Conservation (phyloP, 2,888 invertebrate species). For the Tiliacea citrago region DNA sequence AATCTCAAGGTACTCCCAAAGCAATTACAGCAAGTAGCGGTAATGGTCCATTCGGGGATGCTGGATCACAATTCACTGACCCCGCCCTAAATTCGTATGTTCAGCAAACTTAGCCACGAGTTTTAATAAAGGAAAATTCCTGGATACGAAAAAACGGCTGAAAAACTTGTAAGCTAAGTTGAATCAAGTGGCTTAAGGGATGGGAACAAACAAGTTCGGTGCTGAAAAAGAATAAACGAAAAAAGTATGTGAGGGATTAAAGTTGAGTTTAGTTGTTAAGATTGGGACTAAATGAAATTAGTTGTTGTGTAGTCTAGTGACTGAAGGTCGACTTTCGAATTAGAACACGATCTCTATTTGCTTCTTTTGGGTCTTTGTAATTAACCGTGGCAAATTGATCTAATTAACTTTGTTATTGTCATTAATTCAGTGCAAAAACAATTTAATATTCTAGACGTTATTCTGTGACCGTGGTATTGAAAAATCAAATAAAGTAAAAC, state of each 20-base stretch:
- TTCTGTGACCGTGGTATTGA: slow-evolving; percentile 18
- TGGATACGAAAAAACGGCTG: slow-evolving; percentile 62
- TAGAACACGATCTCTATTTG: slow-evolving; percentile 77
- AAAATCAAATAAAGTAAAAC: slow-evolving; percentile 46
- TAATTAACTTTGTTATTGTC: slow-evolving; percentile 53
- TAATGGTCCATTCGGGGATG: slow-evolving; percentile 69
- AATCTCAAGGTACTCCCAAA: slow-evolving; percentile 72
- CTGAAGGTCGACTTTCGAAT: slow-evolving; percentile 61
- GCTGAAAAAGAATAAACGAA: slow-evolving; percentile 63
- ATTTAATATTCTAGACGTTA: slow-evolving; percentile 15
- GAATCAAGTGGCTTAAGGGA: slow-evolving; percentile 66
- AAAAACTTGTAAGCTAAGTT: slow-evolving; percentile 67
- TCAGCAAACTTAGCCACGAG: slow-evolving; percentile 60
- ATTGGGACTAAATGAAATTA: slow-evolving; percentile 66
- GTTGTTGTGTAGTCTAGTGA: slow-evolving; percentile 56
- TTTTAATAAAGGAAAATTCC: slow-evolving; percentile 66
- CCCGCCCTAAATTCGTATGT: slow-evolving; percentile 69
- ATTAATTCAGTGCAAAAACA: slow-evolving; percentile 24
- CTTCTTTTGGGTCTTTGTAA: slow-evolving; percentile 65
- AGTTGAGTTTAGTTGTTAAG: slow-evolving; percentile 60
- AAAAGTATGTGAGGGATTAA: slow-evolving; percentile 66
- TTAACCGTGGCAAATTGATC: slow-evolving; percentile 61
- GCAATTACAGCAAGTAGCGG: slow-evolving; percentile 74
- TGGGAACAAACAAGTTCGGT: slow-evolving; percentile 62
- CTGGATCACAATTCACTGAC: slow-evolving; percentile 69